phyloP scores from a whole-genome alignment of 2,113 vertebrate species.

The Eclectus roratus region DNA sequence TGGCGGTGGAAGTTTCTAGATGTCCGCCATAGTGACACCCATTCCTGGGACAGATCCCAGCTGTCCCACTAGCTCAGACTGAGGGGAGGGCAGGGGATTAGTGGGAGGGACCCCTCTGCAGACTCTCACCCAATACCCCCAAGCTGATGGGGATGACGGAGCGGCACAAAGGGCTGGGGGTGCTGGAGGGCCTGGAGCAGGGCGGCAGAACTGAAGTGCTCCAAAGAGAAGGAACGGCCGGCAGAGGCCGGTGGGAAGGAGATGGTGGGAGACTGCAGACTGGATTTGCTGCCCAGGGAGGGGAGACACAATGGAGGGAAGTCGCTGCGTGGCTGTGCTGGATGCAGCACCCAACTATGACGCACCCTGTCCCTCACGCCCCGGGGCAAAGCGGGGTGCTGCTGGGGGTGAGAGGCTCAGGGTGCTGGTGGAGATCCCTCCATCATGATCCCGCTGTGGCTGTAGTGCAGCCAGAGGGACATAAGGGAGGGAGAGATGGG shows the following conservation, averaged over 20 bases:
- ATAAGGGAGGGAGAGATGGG: background rate
- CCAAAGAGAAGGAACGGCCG: constrained; percentile 47
- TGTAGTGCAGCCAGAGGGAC: rapidly evolving
- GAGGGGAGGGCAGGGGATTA: background rate
- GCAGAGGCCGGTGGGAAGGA: background rate
- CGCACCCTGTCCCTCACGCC: rapidly evolving
- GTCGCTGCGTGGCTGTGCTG: background rate
- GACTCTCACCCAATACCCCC: background rate
- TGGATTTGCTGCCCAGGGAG: background rate
- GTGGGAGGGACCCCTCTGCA: constrained; percentile 30
- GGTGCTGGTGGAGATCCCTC: background rate
- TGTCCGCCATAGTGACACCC: background rate
- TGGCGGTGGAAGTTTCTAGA: constrained; percentile 1
- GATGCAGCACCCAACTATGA: background rate
- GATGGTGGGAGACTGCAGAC: constrained; percentile 24
- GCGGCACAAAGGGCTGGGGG: background rate
- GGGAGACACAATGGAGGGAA: constrained; percentile 58
- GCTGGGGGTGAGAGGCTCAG: rapidly evolving
- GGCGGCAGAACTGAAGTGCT: background rate
- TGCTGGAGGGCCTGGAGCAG: background rate
- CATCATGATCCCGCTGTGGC: rapidly evolving
- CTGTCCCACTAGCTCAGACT: constrained; percentile 16
- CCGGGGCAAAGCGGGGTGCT: rapidly evolving
- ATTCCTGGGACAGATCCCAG: constrained; percentile 44
- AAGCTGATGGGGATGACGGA: background rate